A percentile compares a stretch with the other conserved stretches of the same genome.
Evolutionary conservation across 1,140 invertebrate species (phyloP).

Genomic region (Drosophila tsacasi): DNA sequence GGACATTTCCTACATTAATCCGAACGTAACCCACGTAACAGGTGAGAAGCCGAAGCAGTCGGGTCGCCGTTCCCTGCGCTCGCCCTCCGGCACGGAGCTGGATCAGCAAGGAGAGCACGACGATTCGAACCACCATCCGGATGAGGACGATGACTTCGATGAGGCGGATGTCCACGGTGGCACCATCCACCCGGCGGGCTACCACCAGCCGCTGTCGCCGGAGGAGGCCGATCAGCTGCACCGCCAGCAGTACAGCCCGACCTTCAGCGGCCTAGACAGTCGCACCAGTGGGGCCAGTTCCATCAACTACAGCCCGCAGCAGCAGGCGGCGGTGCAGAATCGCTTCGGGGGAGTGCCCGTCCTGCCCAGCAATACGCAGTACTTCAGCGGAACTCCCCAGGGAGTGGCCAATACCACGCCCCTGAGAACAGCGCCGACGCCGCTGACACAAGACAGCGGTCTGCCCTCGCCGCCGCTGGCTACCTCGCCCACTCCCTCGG

Average conservation of each 20-base stretch:
- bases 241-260: slow-evolving; percentile 80
- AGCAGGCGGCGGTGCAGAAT: slow-evolving; percentile 62
- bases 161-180: slow-evolving; percentile 66
- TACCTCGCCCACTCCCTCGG: slow-evolving; percentile 79
- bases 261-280: slow-evolving; percentile 81
- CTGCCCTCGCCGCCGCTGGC: slow-evolving; percentile 77
- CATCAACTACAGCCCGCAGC: slow-evolving; percentile 70
- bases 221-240: slow-evolving; percentile 75
- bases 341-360: slow-evolving; percentile 81
- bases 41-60: slow-evolving; percentile 85
- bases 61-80: slow-evolving; percentile 86
- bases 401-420: slow-evolving; percentile 46
- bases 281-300: slow-evolving; percentile 73
- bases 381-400: slow-evolving; percentile 73
- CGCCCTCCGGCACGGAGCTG: slow-evolving; percentile 84
- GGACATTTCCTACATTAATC: slow-evolving; percentile 87
- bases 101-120: slow-evolving; percentile 65
- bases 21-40: slow-evolving; percentile 66
- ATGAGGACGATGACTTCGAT: slow-evolving; percentile 77
- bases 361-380: slow-evolving; percentile 75
- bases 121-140: slow-evolving; percentile 53
- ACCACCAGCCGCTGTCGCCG: slow-evolving; percentile 76
- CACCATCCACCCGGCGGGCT: slow-evolving; percentile 66
- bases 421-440: slow-evolving; percentile 58
- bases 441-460: slow-evolving; percentile 77